These are phyloP conservation scores for Nothobranchius furzeri DNA, from an alignment of 2,113 vertebrate species.

Conservation along the genomic window DNA sequence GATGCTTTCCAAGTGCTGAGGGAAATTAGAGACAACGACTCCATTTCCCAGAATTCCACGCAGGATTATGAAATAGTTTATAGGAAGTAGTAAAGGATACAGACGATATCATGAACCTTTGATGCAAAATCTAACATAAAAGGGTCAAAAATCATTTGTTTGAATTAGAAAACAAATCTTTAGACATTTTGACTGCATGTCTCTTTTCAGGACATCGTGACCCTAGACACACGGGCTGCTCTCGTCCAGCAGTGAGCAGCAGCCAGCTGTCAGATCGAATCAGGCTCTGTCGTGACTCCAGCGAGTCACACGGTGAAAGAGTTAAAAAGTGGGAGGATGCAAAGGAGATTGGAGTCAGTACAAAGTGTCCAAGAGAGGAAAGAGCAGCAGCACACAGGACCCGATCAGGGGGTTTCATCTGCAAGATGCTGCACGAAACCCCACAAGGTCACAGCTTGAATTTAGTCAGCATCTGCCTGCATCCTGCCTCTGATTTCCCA, in stretches of 20 bases:
- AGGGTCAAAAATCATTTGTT: background rate
- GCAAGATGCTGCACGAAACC: constrained; percentile 17
- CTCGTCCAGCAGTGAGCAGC: too few relatives aligned
- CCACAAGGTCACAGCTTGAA: background rate
- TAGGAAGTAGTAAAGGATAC: background rate
- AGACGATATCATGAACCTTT: background rate
- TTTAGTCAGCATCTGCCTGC: constrained; percentile 10
- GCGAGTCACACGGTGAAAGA: constrained; percentile 26
- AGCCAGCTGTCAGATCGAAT: constrained; percentile 13
- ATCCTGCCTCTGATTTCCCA: constrained; percentile 3
- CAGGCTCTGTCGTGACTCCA: constrained; percentile 28
- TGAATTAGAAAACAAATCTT: too few relatives aligned
- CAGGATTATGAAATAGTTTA: constrained; percentile 13
- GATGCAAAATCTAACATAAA: background rate
- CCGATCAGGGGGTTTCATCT: constrained; percentile 3
- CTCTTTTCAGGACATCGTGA: background rate
- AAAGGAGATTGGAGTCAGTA: constrained; percentile 48
- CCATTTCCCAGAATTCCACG: constrained; percentile 59
- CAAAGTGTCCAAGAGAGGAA: constrained; percentile 28
- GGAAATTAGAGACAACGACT: constrained; percentile 36
- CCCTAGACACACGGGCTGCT: constrained; percentile 11
- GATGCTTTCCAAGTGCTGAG: constrained; percentile 40
- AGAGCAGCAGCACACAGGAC: constrained; percentile 24
- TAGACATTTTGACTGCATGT: background rate
- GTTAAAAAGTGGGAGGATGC: constrained; percentile 65